phyloP scores from a whole-genome alignment of 2,797 vertebrate genomes.

The Eulemur coronatus region DNA sequence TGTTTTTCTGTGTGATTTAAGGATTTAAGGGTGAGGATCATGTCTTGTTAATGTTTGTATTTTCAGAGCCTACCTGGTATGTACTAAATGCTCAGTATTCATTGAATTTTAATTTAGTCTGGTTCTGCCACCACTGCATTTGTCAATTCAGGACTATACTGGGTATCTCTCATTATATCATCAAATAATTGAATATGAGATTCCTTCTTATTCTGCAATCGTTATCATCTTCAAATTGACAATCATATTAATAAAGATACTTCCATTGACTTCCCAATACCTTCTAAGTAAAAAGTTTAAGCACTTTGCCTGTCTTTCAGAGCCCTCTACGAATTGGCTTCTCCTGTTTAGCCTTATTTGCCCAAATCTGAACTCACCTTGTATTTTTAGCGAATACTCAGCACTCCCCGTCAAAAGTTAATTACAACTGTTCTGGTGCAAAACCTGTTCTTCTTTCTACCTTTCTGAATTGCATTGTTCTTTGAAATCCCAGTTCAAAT shows the following conservation, averaged over 20 bases:
- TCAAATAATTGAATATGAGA: background rate
- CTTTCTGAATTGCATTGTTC: background rate
- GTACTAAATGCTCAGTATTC: background rate
- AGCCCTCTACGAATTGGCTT: background rate
- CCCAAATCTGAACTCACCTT: background rate
- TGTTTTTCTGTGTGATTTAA: slow-evolving; percentile 7
- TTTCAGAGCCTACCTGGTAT: background rate
- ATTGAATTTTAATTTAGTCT: slow-evolving; percentile 19
- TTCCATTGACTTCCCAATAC: background rate
- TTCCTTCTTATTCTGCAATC: background rate
- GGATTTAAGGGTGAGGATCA: background rate
- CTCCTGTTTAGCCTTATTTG: background rate
- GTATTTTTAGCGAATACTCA: background rate
- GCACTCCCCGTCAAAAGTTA: background rate
- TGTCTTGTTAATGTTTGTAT: background rate
- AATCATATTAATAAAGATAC: background rate
- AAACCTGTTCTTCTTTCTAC: background rate
- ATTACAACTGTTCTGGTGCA: background rate
- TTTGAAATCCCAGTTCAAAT: slow-evolving; percentile 8
- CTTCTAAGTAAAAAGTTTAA: background rate
- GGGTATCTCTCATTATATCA: background rate
- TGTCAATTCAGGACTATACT: background rate
- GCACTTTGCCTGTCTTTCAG: background rate
- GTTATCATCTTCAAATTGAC: slow-evolving; percentile 29
- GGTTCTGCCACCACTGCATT: background rate